Conservation (phyloP, 1,140 invertebrate species). For the Drepana arcuata region DNA sequence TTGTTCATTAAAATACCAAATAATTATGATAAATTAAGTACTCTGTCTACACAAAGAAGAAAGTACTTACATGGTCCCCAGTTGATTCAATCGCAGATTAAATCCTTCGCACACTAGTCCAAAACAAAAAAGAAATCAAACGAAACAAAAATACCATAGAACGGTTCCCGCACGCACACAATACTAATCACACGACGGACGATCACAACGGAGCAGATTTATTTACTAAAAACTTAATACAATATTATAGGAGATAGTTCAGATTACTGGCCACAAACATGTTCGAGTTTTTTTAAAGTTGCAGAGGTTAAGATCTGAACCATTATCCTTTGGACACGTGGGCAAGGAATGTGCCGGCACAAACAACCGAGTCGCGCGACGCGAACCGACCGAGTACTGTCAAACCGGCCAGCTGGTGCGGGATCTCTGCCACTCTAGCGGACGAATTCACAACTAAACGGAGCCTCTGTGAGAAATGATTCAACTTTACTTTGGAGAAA, state of each 20-base stretch:
- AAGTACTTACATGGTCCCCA: too few relatives aligned
- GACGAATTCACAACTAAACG: constrained; percentile 54
- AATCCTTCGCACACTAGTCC: constrained; percentile 19
- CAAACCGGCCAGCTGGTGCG: constrained; percentile 61
- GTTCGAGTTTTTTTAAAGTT: constrained; percentile 39
- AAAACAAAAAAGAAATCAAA: constrained; percentile 38
- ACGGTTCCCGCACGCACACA: constrained; percentile 42
- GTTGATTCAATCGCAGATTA: too few relatives aligned
- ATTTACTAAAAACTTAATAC: constrained; percentile 20
- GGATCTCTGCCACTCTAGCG: constrained; percentile 51
- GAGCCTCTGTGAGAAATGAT: constrained; percentile 13
- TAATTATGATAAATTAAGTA: too few relatives aligned
- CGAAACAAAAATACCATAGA: constrained; percentile 51
- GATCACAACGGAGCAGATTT: constrained; percentile 33
- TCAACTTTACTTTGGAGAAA: constrained; percentile 2
- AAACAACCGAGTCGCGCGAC: constrained; percentile 36
- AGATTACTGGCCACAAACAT: not conserved
- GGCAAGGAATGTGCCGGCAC: constrained; percentile 34
- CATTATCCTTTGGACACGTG: constrained; percentile 45
- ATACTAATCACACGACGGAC: constrained; percentile 46
- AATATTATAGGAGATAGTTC: not conserved
- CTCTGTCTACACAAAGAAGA: too few relatives aligned
- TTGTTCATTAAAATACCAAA: too few relatives aligned
- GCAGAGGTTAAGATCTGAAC: constrained; percentile 47
- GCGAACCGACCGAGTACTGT: constrained; percentile 56